Conservation (phyloP, 2,113 vertebrate species). For the Laticauda colubrina region DNA sequence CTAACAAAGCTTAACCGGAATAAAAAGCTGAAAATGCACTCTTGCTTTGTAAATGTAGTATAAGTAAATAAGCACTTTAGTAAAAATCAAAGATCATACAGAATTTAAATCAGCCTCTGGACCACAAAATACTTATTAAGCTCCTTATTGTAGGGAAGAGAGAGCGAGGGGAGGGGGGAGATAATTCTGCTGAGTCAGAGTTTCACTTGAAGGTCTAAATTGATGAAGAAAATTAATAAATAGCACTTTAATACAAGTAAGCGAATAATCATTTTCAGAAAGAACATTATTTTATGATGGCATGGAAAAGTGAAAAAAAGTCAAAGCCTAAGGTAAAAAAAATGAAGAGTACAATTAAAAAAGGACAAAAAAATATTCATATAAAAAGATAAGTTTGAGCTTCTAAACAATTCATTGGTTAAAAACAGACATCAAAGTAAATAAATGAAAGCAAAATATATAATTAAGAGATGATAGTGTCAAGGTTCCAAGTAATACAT, state of each 20-base stretch:
- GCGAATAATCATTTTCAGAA: neutral
- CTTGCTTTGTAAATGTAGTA: neutral
- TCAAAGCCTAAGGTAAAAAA: neutral
- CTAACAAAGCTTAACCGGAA: neutral
- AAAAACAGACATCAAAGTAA: neutral
- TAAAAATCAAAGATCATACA: neutral
- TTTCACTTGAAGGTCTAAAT: neutral
- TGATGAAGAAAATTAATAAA: neutral
- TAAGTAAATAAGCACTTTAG: neutral
- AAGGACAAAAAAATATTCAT: neutral
- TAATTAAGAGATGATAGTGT: neutral
- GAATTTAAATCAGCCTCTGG: neutral
- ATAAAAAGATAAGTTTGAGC: neutral
- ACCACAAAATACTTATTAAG: neutral
- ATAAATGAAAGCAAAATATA: neutral
- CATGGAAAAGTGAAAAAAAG: neutral
- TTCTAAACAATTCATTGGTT: neutral
- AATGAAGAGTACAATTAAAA: neutral
- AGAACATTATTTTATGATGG: neutral
- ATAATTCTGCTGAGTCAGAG: neutral
- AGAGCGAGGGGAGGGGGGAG: neutral
- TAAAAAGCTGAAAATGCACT: neutral
- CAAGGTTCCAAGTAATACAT: too few species aligned
- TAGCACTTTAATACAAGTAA: neutral
- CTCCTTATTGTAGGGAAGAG: neutral